Conservation (phyloP, 2,113 vertebrate genomes). For the Chunga burmeisteri region DNA sequence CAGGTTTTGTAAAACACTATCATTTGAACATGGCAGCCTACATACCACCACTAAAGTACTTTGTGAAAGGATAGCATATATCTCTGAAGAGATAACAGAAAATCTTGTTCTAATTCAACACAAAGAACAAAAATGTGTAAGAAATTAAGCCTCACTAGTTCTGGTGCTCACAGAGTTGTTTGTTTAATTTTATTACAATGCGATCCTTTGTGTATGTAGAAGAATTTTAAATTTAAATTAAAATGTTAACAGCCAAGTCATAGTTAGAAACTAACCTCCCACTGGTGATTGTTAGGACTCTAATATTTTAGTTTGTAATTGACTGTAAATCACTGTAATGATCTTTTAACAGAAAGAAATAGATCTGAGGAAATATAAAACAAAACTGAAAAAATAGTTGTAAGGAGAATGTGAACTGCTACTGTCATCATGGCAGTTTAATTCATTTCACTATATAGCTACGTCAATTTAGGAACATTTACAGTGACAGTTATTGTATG, state of each 20-base stretch:
- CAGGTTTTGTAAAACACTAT: not conserved
- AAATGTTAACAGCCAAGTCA: not conserved
- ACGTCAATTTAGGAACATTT: not conserved
- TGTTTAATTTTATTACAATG: not conserved
- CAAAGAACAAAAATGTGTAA: not conserved
- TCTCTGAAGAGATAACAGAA: not conserved
- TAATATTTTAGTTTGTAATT: not conserved
- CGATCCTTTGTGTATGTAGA: not conserved
- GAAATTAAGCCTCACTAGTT: not conserved
- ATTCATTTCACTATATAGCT: not conserved
- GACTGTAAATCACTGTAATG: not conserved
- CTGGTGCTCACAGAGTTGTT: not conserved
- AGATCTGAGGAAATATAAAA: not conserved
- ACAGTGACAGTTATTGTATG: not conserved
- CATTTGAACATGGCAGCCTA: not conserved
- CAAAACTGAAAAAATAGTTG: not conserved
- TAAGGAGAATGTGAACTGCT: not conserved
- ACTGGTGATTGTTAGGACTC: not conserved
- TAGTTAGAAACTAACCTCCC: not conserved
- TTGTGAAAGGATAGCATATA: not conserved
- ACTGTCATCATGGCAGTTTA: not conserved
- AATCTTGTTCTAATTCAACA: not conserved
- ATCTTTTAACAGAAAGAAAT: not conserved
- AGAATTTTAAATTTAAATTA: not conserved
- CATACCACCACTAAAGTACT: not conserved